Evolutionary conservation across 2,113 vertebrate species (phyloP).

Genomic region (Nicator chloris): DNA sequence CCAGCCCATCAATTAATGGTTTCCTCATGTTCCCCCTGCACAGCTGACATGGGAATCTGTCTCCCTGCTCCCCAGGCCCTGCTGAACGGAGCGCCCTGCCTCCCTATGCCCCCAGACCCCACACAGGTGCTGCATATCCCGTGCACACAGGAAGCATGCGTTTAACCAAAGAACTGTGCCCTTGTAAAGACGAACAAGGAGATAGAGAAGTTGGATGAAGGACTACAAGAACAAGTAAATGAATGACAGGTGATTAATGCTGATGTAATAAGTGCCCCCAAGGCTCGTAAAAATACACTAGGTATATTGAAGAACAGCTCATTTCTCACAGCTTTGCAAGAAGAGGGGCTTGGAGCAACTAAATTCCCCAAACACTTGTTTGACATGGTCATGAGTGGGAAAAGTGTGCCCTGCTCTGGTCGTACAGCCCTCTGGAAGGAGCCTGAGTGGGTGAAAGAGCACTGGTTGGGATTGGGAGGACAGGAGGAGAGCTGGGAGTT

Average conservation of each 20-base stretch:
- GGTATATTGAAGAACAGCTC: not conserved
- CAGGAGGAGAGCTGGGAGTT: not conserved
- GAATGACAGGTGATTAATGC: not conserved
- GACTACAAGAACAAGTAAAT: not conserved
- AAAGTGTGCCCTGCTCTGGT: not conserved
- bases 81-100: not conserved
- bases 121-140: fast-evolving
- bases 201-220: not conserved
- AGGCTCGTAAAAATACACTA: not conserved
- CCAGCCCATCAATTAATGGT: conserved; percentile 39
- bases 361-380: not conserved
- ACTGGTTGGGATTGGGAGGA: fast-evolving
- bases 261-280: not conserved
- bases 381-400: not conserved
- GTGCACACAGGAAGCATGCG: fast-evolving
- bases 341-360: not conserved
- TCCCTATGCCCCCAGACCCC: not conserved
- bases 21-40: conserved; percentile 16
- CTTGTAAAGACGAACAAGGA: not conserved
- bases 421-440: not conserved
- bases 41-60: not conserved
- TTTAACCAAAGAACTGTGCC: not conserved
- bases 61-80: not conserved
- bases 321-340: not conserved
- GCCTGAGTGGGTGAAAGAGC: not conserved